Evolutionary conservation across 2,888 invertebrate species (phyloP).

Genomic region (Empis livida): DNA sequence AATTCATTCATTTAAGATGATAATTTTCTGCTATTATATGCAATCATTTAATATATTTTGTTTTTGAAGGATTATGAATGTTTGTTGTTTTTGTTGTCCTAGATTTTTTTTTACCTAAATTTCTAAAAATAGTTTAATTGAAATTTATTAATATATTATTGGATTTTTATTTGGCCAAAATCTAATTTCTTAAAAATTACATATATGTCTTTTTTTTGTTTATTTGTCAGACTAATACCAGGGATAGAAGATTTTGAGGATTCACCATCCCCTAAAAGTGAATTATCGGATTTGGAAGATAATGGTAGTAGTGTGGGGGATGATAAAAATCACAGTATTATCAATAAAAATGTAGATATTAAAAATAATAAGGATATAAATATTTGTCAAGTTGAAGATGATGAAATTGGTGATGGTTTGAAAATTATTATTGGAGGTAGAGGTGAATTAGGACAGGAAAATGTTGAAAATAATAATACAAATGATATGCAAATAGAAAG

Average conservation of each 20-base stretch:
- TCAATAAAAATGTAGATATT: slow-evolving; percentile 7
- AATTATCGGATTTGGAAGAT: slow-evolving; percentile 52
- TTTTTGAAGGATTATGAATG: no score
- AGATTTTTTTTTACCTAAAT: background rate
- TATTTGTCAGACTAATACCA: slow-evolving; percentile 58
- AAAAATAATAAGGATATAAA: slow-evolving; percentile 12
- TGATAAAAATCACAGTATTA: slow-evolving; percentile 3
- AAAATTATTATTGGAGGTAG: slow-evolving; percentile 28
- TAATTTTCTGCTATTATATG: no score
- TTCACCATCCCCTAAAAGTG: slow-evolving; percentile 63
- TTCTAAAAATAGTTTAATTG: background rate
- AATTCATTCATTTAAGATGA: no score
- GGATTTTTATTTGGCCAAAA: no score
- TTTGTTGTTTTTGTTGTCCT: no score
- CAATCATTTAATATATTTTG: no score
- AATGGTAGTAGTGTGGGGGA: slow-evolving; percentile 21
- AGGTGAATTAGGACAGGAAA: slow-evolving; percentile 30
- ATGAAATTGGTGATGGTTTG: slow-evolving; percentile 36
- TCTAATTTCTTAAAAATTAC: no score
- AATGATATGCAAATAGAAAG: slow-evolving; percentile 10
- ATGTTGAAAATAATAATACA: slow-evolving; percentile 24
- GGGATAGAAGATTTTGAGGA: slow-evolving; percentile 71
- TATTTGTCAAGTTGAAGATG: slow-evolving; percentile 31
- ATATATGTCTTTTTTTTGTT: no score
- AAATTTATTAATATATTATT: background rate